Conservation (phyloP, 2,113 vertebrate species). For the Nibea albiflora region DNA sequence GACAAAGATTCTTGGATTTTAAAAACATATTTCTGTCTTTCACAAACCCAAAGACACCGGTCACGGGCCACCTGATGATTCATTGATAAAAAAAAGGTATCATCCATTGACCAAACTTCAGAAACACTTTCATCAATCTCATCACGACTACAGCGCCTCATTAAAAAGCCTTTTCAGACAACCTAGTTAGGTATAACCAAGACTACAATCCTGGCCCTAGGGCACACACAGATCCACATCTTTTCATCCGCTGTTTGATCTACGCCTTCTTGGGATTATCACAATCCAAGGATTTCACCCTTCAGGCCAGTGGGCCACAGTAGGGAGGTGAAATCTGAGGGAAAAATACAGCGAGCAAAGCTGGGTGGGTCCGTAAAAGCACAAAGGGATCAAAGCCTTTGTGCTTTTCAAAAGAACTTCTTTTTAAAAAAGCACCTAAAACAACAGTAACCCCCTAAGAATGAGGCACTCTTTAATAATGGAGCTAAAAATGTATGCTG, state of each 20-base stretch:
- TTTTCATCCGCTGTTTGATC: constrained; percentile 77
- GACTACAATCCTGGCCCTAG: constrained; percentile 51
- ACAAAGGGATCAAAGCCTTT: constrained; percentile 71
- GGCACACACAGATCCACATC: constrained; percentile 62
- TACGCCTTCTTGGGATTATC: constrained; percentile 75
- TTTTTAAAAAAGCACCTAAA: constrained; percentile 68
- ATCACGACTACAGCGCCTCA: constrained; percentile 34
- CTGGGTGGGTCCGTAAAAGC: constrained; percentile 60
- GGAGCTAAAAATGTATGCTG: constrained; percentile 37
- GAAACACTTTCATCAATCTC: neutral
- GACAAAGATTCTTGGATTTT: neutral
- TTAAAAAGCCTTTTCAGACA: constrained; percentile 33
- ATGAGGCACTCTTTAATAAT: constrained; percentile 44
- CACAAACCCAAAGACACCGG: neutral
- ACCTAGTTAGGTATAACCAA: constrained; percentile 30
- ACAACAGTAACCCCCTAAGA: constrained; percentile 63
- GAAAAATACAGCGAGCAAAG: constrained; percentile 56
- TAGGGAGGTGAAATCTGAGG: constrained; percentile 55
- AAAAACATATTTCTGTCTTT: neutral
- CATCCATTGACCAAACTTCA: neutral
- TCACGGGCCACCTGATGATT: neutral
- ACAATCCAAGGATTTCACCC: constrained; percentile 76
- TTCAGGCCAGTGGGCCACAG: constrained; percentile 66
- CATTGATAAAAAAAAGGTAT: neutral
- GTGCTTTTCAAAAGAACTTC: constrained; percentile 69